phyloP scores from a whole-genome alignment of 2,113 vertebrate genomes.

The Misgurnus anguillicaudatus region DNA sequence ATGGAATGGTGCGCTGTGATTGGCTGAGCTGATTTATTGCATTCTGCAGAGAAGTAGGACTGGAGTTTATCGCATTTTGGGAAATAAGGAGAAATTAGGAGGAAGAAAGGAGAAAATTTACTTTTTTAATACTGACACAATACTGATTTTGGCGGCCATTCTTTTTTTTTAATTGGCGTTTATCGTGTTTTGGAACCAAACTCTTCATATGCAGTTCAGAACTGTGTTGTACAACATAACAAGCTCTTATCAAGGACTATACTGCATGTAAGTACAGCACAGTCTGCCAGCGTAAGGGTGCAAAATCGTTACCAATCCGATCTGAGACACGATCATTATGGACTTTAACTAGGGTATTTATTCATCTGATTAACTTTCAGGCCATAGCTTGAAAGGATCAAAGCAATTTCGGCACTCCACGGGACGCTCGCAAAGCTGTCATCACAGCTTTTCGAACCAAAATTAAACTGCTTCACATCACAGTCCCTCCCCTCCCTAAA shows the following conservation, averaged over 20 bases:
- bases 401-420: slow-evolving; percentile 15
- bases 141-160: no score
- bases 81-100: no score
- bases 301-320: slow-evolving; percentile 6
- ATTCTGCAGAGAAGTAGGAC: no score
- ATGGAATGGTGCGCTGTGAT: no score
- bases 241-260: slow-evolving; percentile 8
- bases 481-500: slow-evolving; percentile 1
- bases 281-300: background rate
- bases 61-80: no score
- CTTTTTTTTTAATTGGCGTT: no score
- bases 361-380: slow-evolving; percentile 32
- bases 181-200: no score
- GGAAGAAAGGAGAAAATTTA: no score
- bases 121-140: no score
- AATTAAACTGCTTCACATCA: slow-evolving; percentile 11
- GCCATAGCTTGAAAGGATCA: slow-evolving; percentile 6
- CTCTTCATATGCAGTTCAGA: background rate
- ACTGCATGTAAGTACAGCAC: slow-evolving; percentile 11
- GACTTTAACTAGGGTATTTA: background rate
- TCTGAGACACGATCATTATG: slow-evolving; percentile 1
- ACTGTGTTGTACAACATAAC: slow-evolving; percentile 14
- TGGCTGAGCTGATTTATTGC: no score
- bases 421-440: slow-evolving; percentile 20
- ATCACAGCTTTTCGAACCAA: slow-evolving; percentile 4